Evolutionary conservation across 2,113 vertebrate species (phyloP), one percentile per base, ranked within the genome.

Genomic region (Engystomops pustulosus): DNA sequence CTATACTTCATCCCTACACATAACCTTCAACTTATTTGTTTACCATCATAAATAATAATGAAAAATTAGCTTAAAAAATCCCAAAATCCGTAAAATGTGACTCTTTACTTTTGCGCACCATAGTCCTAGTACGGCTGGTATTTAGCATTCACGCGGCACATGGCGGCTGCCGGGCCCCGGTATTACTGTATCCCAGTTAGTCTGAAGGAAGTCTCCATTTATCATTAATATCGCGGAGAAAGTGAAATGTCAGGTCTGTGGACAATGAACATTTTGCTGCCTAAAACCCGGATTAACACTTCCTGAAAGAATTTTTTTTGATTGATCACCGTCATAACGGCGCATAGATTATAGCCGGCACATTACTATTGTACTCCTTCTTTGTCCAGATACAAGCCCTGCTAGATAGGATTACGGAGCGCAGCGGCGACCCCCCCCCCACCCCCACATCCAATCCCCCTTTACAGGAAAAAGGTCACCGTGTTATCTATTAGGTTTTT

Each of bases 401-500:
- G 41, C 20, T 70, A 53, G 71, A 30, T 41, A 69, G 87, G 74
- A 71, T 87, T 84, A 71, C 74, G 74, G 65, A 60, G 84, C 55
- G 80, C 85, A 25, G 1, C 4, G 62, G 23, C 30, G 87, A 60
- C 36, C 49, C 77, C 38, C 74, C 45, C 79, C 47, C n/a, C 20
- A n/a, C n/a, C 85, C 44, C 51, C 44, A 79, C 70, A 53, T 76
- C 68, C 86, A 62, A n/a, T 87, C 77, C 15, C 60, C 8, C 45
- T 58, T 85, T 17, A 4, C 83, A 79, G 2, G 77, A 85, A 86
- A 86, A 75, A 83, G 89, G 68, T 81, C 47, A 86, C 86, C 65
- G 80, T 88, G 88, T 85, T 84, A 86, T 58, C 60, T 25, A 58
- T 84, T 89, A 87, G 85, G 86, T 87, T 89, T 87, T 90, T 87